Base-by-base conservation (phyloP, 2,888 invertebrate species). In the Papilio protenor region DNA sequence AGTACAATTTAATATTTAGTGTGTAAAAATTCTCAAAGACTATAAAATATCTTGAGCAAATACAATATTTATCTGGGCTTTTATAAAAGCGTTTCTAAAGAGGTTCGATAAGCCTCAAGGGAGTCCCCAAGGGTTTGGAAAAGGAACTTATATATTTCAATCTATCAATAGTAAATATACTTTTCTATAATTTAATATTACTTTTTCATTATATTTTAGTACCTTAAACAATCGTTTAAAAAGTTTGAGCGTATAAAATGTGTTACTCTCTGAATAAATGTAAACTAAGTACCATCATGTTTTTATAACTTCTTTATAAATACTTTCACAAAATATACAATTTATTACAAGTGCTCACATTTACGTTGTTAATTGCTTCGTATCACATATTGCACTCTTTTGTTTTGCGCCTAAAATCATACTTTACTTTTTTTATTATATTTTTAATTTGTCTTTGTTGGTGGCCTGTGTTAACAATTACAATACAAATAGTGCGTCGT, bases 31-130 rank as follows among this genome's bases (percentile, higher is more conserved):
- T 45, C 45, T 45, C n/a, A 21, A 12, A 16, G 45, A 66, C 40
- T 2, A 45, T 1, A 5, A 66, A 66, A 66, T 66, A 45, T 45
- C 40, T 66, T 45, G 1, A 21, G n/a, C 14, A 66, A 45, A 66
- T 45, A 66, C 45, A 45, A 45, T 66, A 66, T 66, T 66, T 66
- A 66, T 40, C 45, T n/a, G 45, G 12, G 45, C 66, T 66, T 66
- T 66, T 71, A 71, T 21, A 55, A 55, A 21, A 70, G 33, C 61
- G 21, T 40, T 70, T 55, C 21, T 55, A 52, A 33, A 64, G 45
- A 61, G 27, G 23, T 75, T 72, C 66, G 66, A 40, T 66, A 66
- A 66, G 66, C 66, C 66, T 45, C 66, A 40, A 4, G 66, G 66
- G 66, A 69, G 45, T 45, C 66, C 45, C 66, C 45, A 18, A 69